These are phyloP conservation scores for Nymphalis urticae DNA, from an alignment of 2,888 invertebrate species.

Conservation along the genomic window DNA sequence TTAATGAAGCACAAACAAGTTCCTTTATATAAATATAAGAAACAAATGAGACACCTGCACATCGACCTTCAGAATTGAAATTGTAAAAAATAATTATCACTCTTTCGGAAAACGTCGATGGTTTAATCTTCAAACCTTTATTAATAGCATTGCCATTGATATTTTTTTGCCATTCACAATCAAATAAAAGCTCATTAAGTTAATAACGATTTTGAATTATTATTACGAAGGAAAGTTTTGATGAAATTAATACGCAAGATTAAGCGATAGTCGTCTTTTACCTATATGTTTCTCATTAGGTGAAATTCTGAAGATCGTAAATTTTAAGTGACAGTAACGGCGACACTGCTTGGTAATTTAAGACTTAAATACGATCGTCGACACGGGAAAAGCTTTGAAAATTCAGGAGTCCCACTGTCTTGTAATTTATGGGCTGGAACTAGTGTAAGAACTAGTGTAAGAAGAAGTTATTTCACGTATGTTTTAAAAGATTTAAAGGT, in stretches of 20 bases:
- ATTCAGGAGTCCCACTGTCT: constrained; percentile 22
- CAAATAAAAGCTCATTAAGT: too few species aligned
- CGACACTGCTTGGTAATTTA: constrained; percentile 24
- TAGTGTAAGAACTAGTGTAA: constrained; percentile 1
- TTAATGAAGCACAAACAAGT: neutral
- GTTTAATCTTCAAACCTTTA: too few species aligned
- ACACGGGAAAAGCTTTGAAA: constrained; percentile 25
- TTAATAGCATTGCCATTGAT: too few species aligned
- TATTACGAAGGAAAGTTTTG: neutral
- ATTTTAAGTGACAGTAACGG: constrained; percentile 22
- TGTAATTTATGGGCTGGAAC: constrained; percentile 21
- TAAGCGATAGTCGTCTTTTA: constrained; percentile 9
- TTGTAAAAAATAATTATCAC: too few species aligned
- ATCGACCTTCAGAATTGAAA: too few species aligned
- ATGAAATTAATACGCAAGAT: neutral
- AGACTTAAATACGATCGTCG: constrained; percentile 21
- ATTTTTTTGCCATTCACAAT: too few species aligned
- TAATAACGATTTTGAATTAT: neutral
- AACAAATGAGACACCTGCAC: too few species aligned
- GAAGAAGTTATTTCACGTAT: constrained; percentile 9
- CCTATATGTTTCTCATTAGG: constrained; percentile 16
- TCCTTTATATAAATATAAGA: too few species aligned
- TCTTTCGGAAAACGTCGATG: too few species aligned
- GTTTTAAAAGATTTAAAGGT: neutral
- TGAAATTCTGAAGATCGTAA: constrained; percentile 19